phyloP scores from a whole-genome alignment of 1,140 invertebrate species.

The Parapsyche elsis region DNA sequence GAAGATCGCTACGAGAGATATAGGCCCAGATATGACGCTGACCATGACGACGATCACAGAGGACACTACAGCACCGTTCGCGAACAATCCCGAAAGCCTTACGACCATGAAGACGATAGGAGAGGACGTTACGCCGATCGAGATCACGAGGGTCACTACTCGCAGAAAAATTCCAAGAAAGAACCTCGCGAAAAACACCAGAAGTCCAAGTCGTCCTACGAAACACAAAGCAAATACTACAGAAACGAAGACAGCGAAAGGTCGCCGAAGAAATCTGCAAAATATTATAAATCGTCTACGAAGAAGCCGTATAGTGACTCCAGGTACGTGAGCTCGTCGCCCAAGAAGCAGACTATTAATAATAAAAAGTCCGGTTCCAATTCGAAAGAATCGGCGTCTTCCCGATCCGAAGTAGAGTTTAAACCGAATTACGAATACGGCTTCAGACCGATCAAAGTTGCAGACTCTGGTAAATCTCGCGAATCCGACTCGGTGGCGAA shows the following conservation, averaged over 20 bases:
- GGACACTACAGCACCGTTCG: conserved; percentile 29
- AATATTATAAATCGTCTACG: conserved; percentile 40
- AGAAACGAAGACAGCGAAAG: conserved; percentile 34
- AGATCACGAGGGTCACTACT: conserved; percentile 35
- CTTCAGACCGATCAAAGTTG: conserved; percentile 61
- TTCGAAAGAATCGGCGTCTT: conserved; percentile 24
- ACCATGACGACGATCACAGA: conserved; percentile 45
- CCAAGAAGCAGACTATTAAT: conserved; percentile 26
- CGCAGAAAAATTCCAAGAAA: conserved; percentile 25
- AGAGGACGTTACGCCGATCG: conserved; percentile 29
- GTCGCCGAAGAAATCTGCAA: conserved; percentile 16
- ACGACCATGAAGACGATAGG: conserved; percentile 41
- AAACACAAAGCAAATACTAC: conserved; percentile 30
- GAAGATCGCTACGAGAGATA: conserved; percentile 38
- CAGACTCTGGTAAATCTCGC: conserved; percentile 60
- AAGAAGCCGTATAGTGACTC: conserved; percentile 30
- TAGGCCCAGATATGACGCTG: conserved; percentile 19
- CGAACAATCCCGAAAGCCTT: conserved; percentile 25
- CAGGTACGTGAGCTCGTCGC: conserved; percentile 30
- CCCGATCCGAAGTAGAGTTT: conserved; percentile 56
- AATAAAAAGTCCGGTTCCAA: conserved; percentile 18
- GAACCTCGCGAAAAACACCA: conserved; percentile 26
- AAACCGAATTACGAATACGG: conserved; percentile 66
- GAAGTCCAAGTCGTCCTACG: conserved; percentile 6
- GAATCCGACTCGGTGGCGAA: conserved; percentile 61